phyloP scores from a whole-genome alignment of 2,888 invertebrate genomes.

The Tribolium freemani region DNA sequence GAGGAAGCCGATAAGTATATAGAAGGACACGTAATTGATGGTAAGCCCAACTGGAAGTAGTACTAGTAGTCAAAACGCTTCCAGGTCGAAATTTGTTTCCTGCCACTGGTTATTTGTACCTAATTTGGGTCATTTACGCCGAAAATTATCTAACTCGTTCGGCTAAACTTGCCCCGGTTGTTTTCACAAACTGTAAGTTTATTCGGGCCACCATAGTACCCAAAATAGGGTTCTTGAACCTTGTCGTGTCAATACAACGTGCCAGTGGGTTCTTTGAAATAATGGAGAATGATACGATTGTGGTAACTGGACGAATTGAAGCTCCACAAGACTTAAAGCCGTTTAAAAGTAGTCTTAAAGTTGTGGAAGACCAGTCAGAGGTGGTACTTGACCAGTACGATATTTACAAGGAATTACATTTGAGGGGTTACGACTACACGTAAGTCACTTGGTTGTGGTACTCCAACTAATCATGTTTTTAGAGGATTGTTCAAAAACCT shows the following conservation, averaged over 20 bases:
- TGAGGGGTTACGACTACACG: conserved; percentile 41
- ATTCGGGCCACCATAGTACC: conserved; percentile 67
- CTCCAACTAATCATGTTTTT: background rate
- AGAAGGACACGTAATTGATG: conserved; percentile 87
- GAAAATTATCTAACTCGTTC: background rate
- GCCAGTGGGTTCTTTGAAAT: conserved; percentile 60
- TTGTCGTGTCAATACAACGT: conserved; percentile 12
- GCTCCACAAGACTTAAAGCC: background rate
- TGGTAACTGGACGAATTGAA: conserved; percentile 49
- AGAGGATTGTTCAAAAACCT: conserved; percentile 56
- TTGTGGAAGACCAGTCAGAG: background rate
- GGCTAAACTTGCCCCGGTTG: conserved; percentile 69
- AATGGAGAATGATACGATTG: conserved; percentile 46
- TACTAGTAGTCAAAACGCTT: too few species aligned
- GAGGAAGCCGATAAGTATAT: conserved; percentile 78
- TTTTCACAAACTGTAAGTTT: conserved; percentile 74
- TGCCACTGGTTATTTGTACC: conserved; percentile 72
- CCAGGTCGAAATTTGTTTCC: conserved; percentile 69
- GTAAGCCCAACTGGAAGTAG: conserved; percentile 63
- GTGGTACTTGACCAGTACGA: background rate
- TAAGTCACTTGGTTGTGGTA: background rate
- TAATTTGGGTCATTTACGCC: conserved; percentile 70
- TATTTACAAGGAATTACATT: conserved; percentile 8
- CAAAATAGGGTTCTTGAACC: conserved; percentile 53
- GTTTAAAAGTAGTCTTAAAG: background rate